Percentiles rank a stretch among this genome's conserved stretches.
phyloP scores from a whole-genome alignment of 1,140 invertebrate genomes.

The Telenomus remus region DNA sequence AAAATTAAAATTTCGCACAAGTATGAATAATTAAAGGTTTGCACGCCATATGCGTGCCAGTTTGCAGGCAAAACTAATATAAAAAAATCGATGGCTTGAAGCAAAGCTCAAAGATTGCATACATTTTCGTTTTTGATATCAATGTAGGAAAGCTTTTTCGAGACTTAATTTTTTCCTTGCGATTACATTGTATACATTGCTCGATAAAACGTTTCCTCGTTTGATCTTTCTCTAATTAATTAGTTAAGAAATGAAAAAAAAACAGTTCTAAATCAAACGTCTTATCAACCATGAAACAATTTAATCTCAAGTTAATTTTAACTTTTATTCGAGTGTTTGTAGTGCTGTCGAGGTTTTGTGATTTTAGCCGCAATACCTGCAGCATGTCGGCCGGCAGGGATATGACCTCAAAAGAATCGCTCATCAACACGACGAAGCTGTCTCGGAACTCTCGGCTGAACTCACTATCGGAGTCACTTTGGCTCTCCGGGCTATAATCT shows the following conservation, averaged over 20 bases:
- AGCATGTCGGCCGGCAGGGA: conserved; percentile 74
- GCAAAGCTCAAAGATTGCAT: conserved; percentile 16
- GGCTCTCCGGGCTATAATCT: conserved; percentile 56
- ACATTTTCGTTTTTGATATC: conserved; percentile 25
- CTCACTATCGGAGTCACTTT: conserved; percentile 65
- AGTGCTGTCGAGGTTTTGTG: neutral
- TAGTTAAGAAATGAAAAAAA: no score
- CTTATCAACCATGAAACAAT: no score
- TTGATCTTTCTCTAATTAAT: no score
- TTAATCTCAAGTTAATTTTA: no score
- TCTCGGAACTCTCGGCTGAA: conserved; percentile 61
- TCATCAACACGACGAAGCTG: conserved; percentile 75
- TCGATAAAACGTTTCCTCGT: no score
- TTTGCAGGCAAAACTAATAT: conserved; percentile 36
- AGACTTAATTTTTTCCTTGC: no score
- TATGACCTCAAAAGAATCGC: conserved; percentile 74
- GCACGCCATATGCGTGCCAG: conserved; percentile 37
- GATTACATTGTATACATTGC: no score
- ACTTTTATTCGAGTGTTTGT: no score
- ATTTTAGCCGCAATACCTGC: conserved; percentile 63
- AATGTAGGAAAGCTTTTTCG: neutral
- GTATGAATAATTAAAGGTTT: conserved; percentile 38
- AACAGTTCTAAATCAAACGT: no score
- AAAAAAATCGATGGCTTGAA: conserved; percentile 35
- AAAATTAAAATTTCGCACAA: conserved; percentile 20